phyloP scores from a whole-genome alignment of 1,140 invertebrate genomes.

The Papilio helenus region DNA sequence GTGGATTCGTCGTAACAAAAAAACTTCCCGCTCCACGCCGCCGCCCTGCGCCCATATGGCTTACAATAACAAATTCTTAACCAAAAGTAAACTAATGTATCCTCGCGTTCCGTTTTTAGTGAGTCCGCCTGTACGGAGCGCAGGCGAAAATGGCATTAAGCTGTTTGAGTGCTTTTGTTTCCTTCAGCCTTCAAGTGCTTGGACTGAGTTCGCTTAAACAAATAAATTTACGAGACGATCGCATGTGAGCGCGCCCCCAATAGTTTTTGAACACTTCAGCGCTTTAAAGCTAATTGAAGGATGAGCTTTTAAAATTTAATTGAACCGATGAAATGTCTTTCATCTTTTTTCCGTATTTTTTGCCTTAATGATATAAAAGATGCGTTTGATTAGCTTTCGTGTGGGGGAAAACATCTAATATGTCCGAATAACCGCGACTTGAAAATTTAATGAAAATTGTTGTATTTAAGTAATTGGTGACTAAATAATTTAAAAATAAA shows the following conservation, averaged over 20 bases:
- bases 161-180: conserved; percentile 70
- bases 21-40: conserved; percentile 55
- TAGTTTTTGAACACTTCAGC: conserved; percentile 28
- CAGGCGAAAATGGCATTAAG: conserved; percentile 73
- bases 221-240: conserved; percentile 46
- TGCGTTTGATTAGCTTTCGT: neutral
- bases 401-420: neutral
- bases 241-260: conserved; percentile 17
- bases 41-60: conserved; percentile 77
- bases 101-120: conserved; percentile 73
- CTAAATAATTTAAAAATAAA: neutral
- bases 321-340: conserved; percentile 16
- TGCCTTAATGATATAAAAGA: neutral
- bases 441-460: no score
- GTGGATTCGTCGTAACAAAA: conserved; percentile 76
- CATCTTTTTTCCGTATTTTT: conserved; percentile 18
- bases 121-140: conserved; percentile 58
- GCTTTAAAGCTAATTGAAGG: conserved; percentile 35
- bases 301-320: conserved; percentile 32
- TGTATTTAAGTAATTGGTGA: no score
- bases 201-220: conserved; percentile 53
- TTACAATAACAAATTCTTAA: conserved; percentile 81
- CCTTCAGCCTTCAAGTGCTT: conserved; percentile 55
- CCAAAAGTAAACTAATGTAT: conserved; percentile 79
- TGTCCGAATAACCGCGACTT: neutral